phyloP scores from a whole-genome alignment of 2,888 invertebrate species.

The Bombylius discolor region DNA sequence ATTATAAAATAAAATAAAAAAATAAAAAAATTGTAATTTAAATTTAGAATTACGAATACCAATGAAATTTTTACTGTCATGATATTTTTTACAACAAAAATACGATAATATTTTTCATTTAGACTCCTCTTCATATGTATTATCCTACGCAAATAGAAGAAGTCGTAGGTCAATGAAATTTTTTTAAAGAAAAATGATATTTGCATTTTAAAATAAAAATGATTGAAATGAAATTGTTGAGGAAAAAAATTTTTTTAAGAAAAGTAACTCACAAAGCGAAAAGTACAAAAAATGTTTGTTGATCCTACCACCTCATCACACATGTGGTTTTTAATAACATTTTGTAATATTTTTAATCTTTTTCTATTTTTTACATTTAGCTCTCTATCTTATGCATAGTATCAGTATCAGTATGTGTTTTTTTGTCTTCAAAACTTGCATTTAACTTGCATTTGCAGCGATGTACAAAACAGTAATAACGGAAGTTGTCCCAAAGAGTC shows the following conservation, averaged over 20 bases:
- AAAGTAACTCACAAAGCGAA: not conserved
- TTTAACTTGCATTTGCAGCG: constrained; percentile 21
- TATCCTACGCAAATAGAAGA: too few relatives aligned
- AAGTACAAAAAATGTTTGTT: too few relatives aligned
- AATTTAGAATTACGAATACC: too few relatives aligned
- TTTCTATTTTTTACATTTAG: not conserved
- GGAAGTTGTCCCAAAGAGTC: constrained; percentile 28
- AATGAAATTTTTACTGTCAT: too few relatives aligned
- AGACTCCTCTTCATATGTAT: not conserved
- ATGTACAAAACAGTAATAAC: constrained; percentile 37
- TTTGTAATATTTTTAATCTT: not conserved
- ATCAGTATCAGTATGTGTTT: constrained; percentile 3
- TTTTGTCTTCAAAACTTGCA: constrained; percentile 4
- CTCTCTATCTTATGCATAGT: not conserved
- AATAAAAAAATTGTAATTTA: too few relatives aligned
- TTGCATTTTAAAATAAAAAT: too few relatives aligned
- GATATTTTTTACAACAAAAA: not conserved
- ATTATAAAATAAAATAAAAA: not conserved
- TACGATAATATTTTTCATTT: not conserved
- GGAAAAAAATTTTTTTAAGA: not conserved
- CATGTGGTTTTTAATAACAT: not conserved
- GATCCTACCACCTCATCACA: not conserved
- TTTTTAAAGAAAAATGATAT: too few relatives aligned
- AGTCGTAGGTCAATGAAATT: too few relatives aligned
- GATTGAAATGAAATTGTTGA: not conserved